Conservation (phyloP, 2,888 invertebrate species). For the Limnephilus lunatus region DNA sequence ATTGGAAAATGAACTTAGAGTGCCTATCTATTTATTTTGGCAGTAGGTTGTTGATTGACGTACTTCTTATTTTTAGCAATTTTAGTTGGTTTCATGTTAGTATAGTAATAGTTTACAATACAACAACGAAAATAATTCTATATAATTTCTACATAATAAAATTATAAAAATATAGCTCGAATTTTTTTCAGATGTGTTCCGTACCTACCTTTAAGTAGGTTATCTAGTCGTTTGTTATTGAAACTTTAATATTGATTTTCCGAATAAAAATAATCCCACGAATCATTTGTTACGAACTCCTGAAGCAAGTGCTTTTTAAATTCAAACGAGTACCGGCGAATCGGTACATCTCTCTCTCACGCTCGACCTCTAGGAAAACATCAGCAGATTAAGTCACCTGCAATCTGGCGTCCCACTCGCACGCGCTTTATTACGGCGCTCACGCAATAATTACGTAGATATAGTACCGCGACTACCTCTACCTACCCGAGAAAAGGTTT, state of each 20-base stretch:
- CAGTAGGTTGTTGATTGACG: no score
- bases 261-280: background rate
- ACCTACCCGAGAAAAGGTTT: background rate
- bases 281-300: constrained; percentile 26
- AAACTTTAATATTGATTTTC: background rate
- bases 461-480: constrained; percentile 11
- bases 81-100: no score
- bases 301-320: constrained; percentile 54
- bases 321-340: constrained; percentile 55
- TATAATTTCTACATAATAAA: no score
- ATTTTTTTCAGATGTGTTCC: no score
- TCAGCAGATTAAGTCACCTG: constrained; percentile 60
- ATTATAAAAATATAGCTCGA: no score
- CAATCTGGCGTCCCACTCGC: constrained; percentile 53
- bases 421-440: constrained; percentile 49
- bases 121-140: no score
- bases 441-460: constrained; percentile 58
- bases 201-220: background rate
- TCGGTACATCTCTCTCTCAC: constrained; percentile 57
- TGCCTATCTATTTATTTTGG: no score
- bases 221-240: background rate
- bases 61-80: no score
- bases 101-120: no score
- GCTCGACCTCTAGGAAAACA: constrained; percentile 54
- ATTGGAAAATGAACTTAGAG: no score